A percentile compares a stretch with the other conserved stretches of the same genome.
These are phyloP conservation scores for Xiphorhynchus elegans DNA, from an alignment of 2,113 vertebrate genomes.

Conservation along the genomic window DNA sequence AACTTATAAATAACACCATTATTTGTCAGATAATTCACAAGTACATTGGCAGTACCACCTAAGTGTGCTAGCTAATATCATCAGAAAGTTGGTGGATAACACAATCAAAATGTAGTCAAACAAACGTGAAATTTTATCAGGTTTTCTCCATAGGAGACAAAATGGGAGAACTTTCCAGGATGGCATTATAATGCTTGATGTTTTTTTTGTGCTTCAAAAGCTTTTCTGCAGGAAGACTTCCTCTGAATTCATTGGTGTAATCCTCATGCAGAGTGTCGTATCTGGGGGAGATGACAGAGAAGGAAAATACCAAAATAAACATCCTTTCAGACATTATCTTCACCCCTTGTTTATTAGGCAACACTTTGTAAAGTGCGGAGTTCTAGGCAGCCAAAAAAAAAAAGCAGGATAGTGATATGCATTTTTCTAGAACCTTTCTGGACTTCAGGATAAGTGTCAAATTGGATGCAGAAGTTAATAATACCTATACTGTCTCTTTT, in stretches of 20 bases:
- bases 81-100: not conserved
- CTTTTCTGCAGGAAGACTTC: constrained; percentile 79
- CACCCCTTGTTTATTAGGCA: not conserved
- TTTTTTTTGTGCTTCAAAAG: constrained; percentile 81
- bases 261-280: constrained; percentile 81
- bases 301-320: not conserved
- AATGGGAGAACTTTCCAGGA: constrained; percentile 76
- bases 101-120: not conserved
- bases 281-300: constrained; percentile 65
- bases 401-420: fast-evolving
- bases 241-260: constrained; percentile 66
- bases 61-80: not conserved
- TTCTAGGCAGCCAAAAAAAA: not conserved
- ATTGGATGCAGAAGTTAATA: not conserved
- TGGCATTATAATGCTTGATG: constrained; percentile 81
- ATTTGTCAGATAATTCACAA: not conserved
- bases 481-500: not conserved
- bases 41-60: not conserved
- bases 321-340: not conserved
- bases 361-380: not conserved
- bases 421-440: not conserved
- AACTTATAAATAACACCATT: not conserved
- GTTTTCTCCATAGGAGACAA: constrained; percentile 75
- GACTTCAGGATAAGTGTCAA: not conserved
- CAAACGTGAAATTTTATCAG: constrained; percentile 57